Evolutionary conservation across 1,140 invertebrate genomes (phyloP).

Genomic region (Episyrphus balteatus): DNA sequence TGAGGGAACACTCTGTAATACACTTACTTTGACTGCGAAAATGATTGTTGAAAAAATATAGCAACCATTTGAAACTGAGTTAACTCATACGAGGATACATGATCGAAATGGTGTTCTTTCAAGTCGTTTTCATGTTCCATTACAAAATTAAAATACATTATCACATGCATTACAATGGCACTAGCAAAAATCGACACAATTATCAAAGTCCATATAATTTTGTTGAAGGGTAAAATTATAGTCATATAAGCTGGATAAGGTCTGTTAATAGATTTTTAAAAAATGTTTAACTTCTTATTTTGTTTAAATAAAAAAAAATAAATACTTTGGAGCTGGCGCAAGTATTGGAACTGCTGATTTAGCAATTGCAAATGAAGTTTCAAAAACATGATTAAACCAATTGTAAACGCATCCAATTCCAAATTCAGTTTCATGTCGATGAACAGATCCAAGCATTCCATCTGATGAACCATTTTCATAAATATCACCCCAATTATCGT

Average conservation of each 20-base stretch:
- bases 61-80: background rate
- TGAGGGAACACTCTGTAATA: too few species aligned
- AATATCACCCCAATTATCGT: slow-evolving; percentile 28
- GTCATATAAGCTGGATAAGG: slow-evolving; percentile 18
- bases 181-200: background rate
- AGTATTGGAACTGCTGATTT: slow-evolving; percentile 27
- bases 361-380: slow-evolving; percentile 24
- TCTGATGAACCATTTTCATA: slow-evolving; percentile 25
- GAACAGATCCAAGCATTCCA: slow-evolving; percentile 25
- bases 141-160: too few species aligned
- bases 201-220: slow-evolving; percentile 14
- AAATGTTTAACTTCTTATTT: too few species aligned
- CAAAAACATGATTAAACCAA: slow-evolving; percentile 29
- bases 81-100: too few species aligned
- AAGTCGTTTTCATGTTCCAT: too few species aligned
- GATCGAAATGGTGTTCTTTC: too few species aligned
- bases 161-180: background rate
- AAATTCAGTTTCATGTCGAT: slow-evolving; percentile 25
- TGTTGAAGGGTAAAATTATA: slow-evolving; percentile 22
- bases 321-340: slow-evolving; percentile 27
- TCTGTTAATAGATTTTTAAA: background rate
- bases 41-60: slow-evolving; percentile 1
- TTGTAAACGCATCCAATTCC: slow-evolving; percentile 35
- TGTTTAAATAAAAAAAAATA: background rate
- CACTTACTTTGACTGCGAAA: background rate